Percentiles rank a stretch among this genome's conserved stretches.
These are phyloP conservation scores for Todus mexicanus DNA, from an alignment of 2,797 vertebrate genomes.

Conservation along the genomic window DNA sequence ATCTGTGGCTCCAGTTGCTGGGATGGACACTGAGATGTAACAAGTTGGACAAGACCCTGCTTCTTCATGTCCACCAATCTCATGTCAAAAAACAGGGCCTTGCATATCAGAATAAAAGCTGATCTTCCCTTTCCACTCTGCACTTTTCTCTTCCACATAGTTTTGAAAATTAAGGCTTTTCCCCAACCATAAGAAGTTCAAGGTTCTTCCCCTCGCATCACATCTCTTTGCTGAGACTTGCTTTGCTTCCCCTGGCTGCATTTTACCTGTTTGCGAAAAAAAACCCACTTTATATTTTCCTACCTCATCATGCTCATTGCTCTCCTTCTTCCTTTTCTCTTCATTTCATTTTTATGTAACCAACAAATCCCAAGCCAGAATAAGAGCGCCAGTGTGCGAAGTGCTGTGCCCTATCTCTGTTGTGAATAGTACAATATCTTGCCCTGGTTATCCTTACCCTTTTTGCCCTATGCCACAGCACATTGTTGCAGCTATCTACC, in stretches of 20 bases:
- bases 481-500: not conserved
- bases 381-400: not conserved
- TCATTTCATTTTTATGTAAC: not conserved
- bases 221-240: not conserved
- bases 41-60: not conserved
- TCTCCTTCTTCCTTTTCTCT: not conserved
- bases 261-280: not conserved
- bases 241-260: not conserved
- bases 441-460: not conserved
- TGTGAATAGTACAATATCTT: not conserved
- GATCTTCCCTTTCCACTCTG: not conserved
- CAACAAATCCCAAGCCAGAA: not conserved
- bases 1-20: not conserved
- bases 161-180: not conserved
- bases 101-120: not conserved
- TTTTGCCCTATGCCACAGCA: not conserved
- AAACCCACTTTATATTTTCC: no score
- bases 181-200: not conserved
- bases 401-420: not conserved
- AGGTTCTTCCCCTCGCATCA: not conserved
- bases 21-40: not conserved
- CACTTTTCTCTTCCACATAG: not conserved
- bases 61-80: not conserved
- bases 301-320: rapidly evolving
- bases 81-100: not conserved